phyloP scores from a whole-genome alignment of 2,113 vertebrate genomes.

The Amazona vittata region DNA sequence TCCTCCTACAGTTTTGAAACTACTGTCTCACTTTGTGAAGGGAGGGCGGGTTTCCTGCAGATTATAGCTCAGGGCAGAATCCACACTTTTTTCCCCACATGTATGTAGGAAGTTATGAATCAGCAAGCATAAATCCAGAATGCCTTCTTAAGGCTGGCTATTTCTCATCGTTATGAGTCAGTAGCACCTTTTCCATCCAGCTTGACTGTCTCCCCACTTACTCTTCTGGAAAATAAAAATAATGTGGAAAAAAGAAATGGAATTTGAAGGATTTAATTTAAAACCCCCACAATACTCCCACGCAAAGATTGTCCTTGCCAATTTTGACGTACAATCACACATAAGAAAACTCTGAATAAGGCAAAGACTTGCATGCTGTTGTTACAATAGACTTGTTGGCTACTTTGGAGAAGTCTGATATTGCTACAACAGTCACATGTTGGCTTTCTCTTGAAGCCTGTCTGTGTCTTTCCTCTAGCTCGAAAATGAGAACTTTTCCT shows the following conservation, averaged over 20 bases:
- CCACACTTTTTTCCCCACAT: constrained; percentile 41
- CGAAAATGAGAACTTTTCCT: background rate
- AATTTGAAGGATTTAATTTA: constrained; percentile 48
- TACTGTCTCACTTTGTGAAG: constrained; percentile 11
- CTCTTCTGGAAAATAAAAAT: constrained; percentile 64
- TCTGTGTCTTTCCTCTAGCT: background rate
- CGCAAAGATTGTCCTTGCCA: constrained; percentile 17
- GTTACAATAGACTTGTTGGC: background rate
- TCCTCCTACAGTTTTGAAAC: constrained; percentile 54
- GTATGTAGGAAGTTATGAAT: constrained; percentile 80
- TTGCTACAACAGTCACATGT: background rate
- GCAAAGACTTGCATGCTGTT: background rate
- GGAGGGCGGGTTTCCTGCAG: constrained; percentile 48
- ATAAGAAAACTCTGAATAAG: constrained; percentile 39
- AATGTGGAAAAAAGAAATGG: constrained; percentile 11
- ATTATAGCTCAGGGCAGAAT: constrained; percentile 57
- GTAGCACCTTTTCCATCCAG: constrained; percentile 64
- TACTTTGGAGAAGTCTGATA: background rate
- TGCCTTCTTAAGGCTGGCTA: constrained; percentile 59
- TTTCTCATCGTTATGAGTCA: constrained; percentile 74
- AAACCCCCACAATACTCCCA: constrained; percentile 18
- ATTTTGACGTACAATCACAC: constrained; percentile 18
- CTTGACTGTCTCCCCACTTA: constrained; percentile 36
- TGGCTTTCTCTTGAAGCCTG: background rate
- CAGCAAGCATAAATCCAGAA: constrained; percentile 71